Conservation (phyloP, 2,888 invertebrate genomes). For the Cheilosia impressa region DNA sequence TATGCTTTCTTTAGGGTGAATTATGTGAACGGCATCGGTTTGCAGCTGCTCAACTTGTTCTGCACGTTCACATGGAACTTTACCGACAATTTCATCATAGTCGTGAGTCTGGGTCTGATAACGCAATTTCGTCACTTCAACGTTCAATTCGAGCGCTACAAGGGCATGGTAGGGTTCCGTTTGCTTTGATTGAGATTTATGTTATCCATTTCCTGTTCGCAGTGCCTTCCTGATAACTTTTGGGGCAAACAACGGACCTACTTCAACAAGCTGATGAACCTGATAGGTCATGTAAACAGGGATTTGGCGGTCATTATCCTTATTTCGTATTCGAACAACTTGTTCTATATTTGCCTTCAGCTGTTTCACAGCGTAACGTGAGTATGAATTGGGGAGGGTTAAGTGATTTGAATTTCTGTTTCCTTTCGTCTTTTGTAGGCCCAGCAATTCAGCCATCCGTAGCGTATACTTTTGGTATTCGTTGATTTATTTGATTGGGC, state of each 20-base stretch:
- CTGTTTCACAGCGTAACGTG: constrained; percentile 88
- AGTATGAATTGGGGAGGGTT: constrained; percentile 76
- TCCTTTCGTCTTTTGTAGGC: constrained; percentile 76
- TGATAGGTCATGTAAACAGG: constrained; percentile 86
- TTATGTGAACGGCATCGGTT: constrained; percentile 84
- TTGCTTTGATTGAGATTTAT: neutral
- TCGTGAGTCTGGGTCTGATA: constrained; percentile 87
- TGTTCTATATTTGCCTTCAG: constrained; percentile 89
- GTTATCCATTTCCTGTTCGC: constrained; percentile 24
- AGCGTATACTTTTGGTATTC: constrained; percentile 84
- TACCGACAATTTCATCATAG: constrained; percentile 87
- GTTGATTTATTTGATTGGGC: constrained; percentile 83
- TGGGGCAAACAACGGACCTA: constrained; percentile 88
- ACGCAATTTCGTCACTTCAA: constrained; percentile 87
- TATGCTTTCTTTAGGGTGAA: constrained; percentile 84
- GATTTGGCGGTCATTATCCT: constrained; percentile 86
- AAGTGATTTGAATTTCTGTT: neutral
- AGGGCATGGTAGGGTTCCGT: constrained; percentile 65
- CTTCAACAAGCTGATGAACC: constrained; percentile 83
- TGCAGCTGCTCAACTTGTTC: constrained; percentile 81
- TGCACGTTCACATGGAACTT: constrained; percentile 88
- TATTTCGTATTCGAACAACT: constrained; percentile 87
- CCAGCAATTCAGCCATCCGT: constrained; percentile 81
- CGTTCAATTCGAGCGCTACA: constrained; percentile 63
- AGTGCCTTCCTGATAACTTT: constrained; percentile 86